Evolutionary conservation across 2,797 vertebrate species (phyloP), one percentile per base, ranked within the genome.

Genomic region (Scolopax bukidnonensis): DNA sequence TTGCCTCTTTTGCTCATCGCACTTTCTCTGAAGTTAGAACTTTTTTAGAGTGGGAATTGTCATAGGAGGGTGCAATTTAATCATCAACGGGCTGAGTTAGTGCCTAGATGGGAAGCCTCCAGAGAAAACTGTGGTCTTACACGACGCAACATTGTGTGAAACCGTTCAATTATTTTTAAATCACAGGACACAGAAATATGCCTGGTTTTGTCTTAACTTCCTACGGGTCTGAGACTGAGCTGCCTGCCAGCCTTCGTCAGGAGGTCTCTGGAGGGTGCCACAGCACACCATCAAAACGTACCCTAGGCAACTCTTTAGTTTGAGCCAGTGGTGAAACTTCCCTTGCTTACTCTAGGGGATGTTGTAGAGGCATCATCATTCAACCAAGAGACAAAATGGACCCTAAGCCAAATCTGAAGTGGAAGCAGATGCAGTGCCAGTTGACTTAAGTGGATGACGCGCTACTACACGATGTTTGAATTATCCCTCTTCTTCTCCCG

Each of bases 391-490:
- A 60, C 70, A 74, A 89, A 96, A 88, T 9, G 92, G 94, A 97
- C 95, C 87, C 85, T 64, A 87, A 90, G 90, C 90, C 92, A 97
- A 84, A 84, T 79, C 20, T 95, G 88, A 96, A 94, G 95, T 96
- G 96, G 93, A 97, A 97, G 88, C 95, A 97, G 96, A 97, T 97
- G 95, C 64, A 23, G 67, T 84, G 95, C 84, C 96, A 93, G 88
- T 96, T 96, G 95, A 90, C 68, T 95, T 53, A 89, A 97, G 96
- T 96, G 93, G 94, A 64, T 95, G 94, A 84, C 82, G 86, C 93
- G 45, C 85, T 93, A 28, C 86, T 95, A 65, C 57, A 60, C 1
- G 38, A 50, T 89, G 78, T 94, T 95, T 96, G 93, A 96, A 95
- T 95, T 97, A 93, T 63, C 75, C 63, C 74, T 86, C 90, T 87